Percentiles rank a stretch among this genome's conserved stretches.
Evolutionary conservation across 2,797 vertebrate species (phyloP).

Genomic region (Acanthornis magna): DNA sequence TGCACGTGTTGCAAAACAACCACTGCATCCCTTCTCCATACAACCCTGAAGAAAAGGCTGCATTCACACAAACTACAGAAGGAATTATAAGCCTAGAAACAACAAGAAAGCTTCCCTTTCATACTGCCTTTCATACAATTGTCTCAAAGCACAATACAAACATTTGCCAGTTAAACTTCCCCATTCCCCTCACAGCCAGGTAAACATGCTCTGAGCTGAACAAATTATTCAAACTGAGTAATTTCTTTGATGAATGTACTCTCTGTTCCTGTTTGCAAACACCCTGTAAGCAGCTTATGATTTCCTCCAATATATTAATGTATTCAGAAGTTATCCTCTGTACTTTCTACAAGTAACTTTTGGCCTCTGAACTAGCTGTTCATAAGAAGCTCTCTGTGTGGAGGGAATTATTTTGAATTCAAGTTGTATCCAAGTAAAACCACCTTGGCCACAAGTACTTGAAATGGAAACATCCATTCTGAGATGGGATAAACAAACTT

Average conservation of each 20-base stretch:
- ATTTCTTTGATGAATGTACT: constrained; percentile 15
- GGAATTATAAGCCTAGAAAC: neutral
- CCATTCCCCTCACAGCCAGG: neutral
- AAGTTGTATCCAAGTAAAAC: neutral
- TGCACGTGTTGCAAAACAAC: accelerated
- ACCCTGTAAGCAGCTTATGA: constrained; percentile 8
- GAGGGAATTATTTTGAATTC: neutral
- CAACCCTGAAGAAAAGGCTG: neutral
- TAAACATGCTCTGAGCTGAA: neutral
- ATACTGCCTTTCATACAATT: neutral
- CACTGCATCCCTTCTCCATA: neutral
- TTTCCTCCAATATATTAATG: neutral
- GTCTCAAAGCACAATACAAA: neutral
- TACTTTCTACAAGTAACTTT: neutral
- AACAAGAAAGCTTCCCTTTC: neutral
- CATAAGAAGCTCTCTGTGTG: neutral
- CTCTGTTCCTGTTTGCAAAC: constrained; percentile 50
- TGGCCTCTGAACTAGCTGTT: neutral
- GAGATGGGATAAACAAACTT: neutral
- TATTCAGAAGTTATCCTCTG: constrained; percentile 22
- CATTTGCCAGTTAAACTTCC: neutral
- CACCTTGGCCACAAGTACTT: neutral
- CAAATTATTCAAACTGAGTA: constrained; percentile 9
- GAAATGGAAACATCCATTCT: neutral
- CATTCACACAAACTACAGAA: neutral